These are phyloP conservation scores for Gadus chalcogrammus DNA, from an alignment of 2,113 vertebrate genomes.

Conservation along the genomic window DNA sequence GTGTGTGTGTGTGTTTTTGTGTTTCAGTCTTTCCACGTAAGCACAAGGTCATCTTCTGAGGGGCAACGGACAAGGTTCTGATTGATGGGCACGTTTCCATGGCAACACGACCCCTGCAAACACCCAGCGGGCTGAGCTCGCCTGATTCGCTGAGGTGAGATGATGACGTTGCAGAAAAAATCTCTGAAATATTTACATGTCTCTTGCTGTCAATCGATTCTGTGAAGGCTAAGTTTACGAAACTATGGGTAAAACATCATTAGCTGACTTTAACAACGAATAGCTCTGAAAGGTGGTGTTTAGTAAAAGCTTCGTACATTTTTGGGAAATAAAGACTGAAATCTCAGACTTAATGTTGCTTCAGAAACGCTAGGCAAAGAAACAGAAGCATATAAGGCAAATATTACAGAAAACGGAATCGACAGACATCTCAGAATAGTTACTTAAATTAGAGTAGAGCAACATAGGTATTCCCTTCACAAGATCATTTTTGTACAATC, in stretches of 20 bases:
- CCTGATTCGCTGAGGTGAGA: slow-evolving; percentile 53
- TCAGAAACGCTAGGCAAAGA: slow-evolving; percentile 12
- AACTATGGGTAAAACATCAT: slow-evolving; percentile 37
- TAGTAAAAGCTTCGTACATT: background rate
- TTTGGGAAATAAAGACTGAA: slow-evolving; percentile 2
- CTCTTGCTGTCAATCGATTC: slow-evolving; percentile 56
- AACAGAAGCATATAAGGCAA: slow-evolving; percentile 4
- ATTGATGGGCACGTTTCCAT: slow-evolving; percentile 57
- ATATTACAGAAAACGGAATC: slow-evolving; percentile 1
- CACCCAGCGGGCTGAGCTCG: slow-evolving; percentile 56
- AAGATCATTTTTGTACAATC: slow-evolving; percentile 17
- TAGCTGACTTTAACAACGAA: slow-evolving; percentile 40
- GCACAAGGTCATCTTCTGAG: slow-evolving; percentile 50
- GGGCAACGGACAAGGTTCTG: slow-evolving; percentile 45
- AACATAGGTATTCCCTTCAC: slow-evolving; percentile 28
- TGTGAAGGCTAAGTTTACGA: too few relatives aligned
- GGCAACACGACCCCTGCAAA: slow-evolving; percentile 54
- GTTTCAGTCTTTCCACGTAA: slow-evolving; percentile 29
- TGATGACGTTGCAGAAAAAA: slow-evolving; percentile 49
- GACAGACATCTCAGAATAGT: slow-evolving; percentile 36
- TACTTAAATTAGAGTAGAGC: slow-evolving; percentile 30
- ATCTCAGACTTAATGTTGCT: background rate
- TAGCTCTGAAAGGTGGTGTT: slow-evolving; percentile 19
- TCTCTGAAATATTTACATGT: slow-evolving; percentile 69
- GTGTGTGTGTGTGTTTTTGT: too few relatives aligned